phyloP scores from a whole-genome alignment of 1,140 invertebrate species.

The Hycleus phaleratus region DNA sequence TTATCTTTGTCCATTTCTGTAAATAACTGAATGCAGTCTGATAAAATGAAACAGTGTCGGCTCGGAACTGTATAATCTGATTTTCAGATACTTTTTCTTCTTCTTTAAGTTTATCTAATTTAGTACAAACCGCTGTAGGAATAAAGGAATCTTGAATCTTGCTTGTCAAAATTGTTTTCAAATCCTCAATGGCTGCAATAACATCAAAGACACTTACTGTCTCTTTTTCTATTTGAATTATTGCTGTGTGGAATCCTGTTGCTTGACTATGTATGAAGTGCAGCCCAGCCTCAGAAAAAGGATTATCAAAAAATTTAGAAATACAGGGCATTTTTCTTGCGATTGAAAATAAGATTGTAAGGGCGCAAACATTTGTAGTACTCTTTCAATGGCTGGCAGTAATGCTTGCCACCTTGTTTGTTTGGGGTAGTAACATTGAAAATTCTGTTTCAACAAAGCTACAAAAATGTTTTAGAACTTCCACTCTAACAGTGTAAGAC shows the following conservation, averaged over 20 bases:
- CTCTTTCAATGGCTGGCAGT: slow-evolving; percentile 23
- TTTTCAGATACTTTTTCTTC: not conserved
- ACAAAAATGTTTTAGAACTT: slow-evolving; percentile 1
- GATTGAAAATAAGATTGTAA: slow-evolving; percentile 31
- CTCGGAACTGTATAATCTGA: not conserved
- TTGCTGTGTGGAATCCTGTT: slow-evolving; percentile 6
- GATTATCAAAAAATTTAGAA: slow-evolving; percentile 27
- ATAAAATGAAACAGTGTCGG: not conserved
- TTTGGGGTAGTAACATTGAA: slow-evolving; percentile 13
- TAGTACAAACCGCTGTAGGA: too few species aligned
- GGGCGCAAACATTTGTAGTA: slow-evolving; percentile 25
- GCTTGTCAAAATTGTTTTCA: not conserved
- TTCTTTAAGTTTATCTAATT: not conserved
- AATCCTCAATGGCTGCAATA: not conserved
- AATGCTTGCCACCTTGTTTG: slow-evolving; percentile 23
- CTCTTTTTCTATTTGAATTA: slow-evolving; percentile 3
- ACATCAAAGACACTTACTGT: slow-evolving; percentile 8
- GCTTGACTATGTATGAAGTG: slow-evolving; percentile 12
- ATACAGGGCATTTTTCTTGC: slow-evolving; percentile 27
- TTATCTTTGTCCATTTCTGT: not conserved
- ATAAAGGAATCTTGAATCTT: not conserved
- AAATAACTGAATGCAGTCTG: slow-evolving; percentile 1
- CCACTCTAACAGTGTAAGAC: slow-evolving; percentile 28
- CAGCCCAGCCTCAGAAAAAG: slow-evolving; percentile 18
- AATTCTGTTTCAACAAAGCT: not conserved